Base-by-base conservation (phyloP, 2,888 invertebrate genomes). In the Agrotis ipsilon region DNA sequence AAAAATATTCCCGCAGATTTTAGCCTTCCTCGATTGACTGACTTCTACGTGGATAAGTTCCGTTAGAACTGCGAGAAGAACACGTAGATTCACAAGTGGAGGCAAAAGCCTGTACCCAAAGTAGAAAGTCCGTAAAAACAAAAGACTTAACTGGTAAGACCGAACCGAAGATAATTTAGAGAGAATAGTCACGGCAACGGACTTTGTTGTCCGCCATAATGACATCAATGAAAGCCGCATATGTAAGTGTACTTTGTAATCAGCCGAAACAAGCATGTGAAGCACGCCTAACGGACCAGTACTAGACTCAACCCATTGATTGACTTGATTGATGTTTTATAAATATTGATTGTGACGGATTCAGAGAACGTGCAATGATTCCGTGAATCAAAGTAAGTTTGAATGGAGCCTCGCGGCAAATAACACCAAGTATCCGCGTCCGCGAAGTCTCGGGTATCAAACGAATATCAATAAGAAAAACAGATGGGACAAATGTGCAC, bases 291-390 rank as follows among this genome's bases (percentile, higher is more conserved):
- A 71, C 43, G 18, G 4, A 16, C 21, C 60, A 72, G 13, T n/a
- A 51, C 51, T 52, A 39, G 18, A 46, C 39, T 24, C 51, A n/a
- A n/a, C 14, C 16, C 16, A 39, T 66, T 66, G 48, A 64, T 66
- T 66, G 39, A 48, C 18, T 11, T 51, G 32, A 51, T 52, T 21
- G 48, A 74, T 71, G 54, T 71, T 71, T 71, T 62, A 27, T 55
- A 71, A 63, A 74, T 54, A 71, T 43, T 63, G 54, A 71, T 54
- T 74, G 74, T 54, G 21, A 21, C 27, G 19, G 18, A 54, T 73
- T 27, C 74, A 14, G 54, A 39, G 39, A 71, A 71, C 19, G 19
- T 19, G 24, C 24, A 73, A 48, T 48, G 46, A 45, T 73, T 52
- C 63, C 24, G 39, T 62, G 54, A 63, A 74, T 48, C 39, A 54